Conservation (phyloP, 2,888 invertebrate species). For the Drosophila fungiperda region DNA sequence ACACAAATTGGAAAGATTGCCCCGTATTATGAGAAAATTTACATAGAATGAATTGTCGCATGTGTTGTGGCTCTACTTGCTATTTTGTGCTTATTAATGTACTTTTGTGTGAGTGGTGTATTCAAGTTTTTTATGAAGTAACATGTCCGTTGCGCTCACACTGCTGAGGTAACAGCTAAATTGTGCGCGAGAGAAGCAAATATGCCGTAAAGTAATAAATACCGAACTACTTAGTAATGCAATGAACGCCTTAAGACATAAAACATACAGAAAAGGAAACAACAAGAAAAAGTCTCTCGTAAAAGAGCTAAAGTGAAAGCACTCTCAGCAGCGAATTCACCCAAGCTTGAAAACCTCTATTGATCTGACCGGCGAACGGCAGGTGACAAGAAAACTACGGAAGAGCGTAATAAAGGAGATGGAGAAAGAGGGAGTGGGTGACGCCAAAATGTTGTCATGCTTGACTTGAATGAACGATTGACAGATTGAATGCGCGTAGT, state of each 20-base stretch:
- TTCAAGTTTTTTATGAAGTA: constrained; percentile 61
- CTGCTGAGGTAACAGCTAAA: constrained; percentile 57
- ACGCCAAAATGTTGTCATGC: constrained; percentile 51
- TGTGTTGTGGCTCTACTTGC: constrained; percentile 8
- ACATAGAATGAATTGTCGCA: constrained; percentile 30
- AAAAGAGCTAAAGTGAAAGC: constrained; percentile 71
- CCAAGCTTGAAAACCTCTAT: constrained; percentile 62
- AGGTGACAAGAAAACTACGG: constrained; percentile 65
- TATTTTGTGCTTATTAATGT: constrained; percentile 38
- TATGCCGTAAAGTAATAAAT: constrained; percentile 43
- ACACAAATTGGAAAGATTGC: constrained; percentile 37
- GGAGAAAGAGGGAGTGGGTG: constrained; percentile 19
- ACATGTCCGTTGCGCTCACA: constrained; percentile 64
- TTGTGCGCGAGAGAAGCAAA: constrained; percentile 37
- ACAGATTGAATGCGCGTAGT: constrained; percentile 51
- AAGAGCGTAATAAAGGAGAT: constrained; percentile 33
- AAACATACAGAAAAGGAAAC: constrained; percentile 34
- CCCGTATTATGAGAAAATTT: constrained; percentile 1
- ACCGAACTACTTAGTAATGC: constrained; percentile 45
- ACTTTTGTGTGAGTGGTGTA: constrained; percentile 21
- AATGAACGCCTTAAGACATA: constrained; percentile 7
- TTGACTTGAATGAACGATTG: constrained; percentile 56
- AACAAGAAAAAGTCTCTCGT: constrained; percentile 20
- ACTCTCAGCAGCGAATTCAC: constrained; percentile 26
- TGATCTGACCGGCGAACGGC: constrained; percentile 69